Evolutionary conservation across 2,888 invertebrate genomes (phyloP).

Genomic region (Lasioglossum calceatum): DNA sequence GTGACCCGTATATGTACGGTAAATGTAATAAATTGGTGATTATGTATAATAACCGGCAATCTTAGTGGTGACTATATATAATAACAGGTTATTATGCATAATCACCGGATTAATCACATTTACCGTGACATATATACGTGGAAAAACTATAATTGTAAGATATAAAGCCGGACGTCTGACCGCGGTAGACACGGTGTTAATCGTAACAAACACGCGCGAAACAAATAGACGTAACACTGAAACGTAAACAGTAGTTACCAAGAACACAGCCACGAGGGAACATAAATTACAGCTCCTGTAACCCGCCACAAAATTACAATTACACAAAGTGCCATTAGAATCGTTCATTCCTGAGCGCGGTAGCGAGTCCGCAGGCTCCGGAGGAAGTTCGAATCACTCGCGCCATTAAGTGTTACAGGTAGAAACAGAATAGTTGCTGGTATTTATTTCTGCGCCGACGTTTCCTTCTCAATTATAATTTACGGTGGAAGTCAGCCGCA

Average conservation of each 20-base stretch:
- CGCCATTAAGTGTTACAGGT: conserved; percentile 1
- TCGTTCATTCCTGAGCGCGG: neutral
- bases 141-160: neutral
- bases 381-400: neutral
- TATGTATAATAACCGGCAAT: too few relatives aligned
- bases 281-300: neutral
- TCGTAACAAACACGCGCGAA: neutral
- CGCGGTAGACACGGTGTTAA: neutral
- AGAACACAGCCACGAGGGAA: neutral
- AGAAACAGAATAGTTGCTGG: neutral
- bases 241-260: neutral
- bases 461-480: conserved; percentile 1
- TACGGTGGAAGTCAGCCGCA: neutral
- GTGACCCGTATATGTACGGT: too few relatives aligned
- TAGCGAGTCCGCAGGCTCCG: neutral
- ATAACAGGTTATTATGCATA: too few relatives aligned
- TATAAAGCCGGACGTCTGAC: neutral
- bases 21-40: too few relatives aligned
- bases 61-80: too few relatives aligned
- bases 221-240: neutral
- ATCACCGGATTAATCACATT: too few relatives aligned
- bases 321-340: neutral
- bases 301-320: neutral
- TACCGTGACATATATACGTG: too few relatives aligned
- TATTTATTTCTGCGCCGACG: neutral